phyloP scores from a whole-genome alignment of 2,113 vertebrate genomes.

The Gallinago media region DNA sequence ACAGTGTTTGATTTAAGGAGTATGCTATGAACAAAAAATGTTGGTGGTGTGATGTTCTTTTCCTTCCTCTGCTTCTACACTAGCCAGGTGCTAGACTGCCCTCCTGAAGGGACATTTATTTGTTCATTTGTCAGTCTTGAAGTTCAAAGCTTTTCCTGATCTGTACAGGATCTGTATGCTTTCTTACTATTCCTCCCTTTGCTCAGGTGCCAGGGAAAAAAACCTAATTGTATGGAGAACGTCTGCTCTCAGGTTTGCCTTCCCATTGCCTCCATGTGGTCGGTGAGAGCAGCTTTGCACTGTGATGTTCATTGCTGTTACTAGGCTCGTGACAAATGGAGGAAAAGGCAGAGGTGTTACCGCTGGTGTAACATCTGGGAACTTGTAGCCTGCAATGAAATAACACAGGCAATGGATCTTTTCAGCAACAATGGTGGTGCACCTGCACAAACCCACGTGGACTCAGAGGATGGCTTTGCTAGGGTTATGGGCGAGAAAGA shows the following conservation, averaged over 20 bases:
- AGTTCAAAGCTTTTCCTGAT: background rate
- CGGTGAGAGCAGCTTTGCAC: background rate
- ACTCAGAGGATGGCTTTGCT: background rate
- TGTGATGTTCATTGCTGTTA: background rate
- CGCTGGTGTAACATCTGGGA: background rate
- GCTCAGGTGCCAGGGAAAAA: background rate
- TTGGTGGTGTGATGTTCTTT: background rate
- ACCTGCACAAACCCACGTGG: background rate
- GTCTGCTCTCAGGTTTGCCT: background rate
- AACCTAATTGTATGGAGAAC: background rate
- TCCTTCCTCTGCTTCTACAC: background rate
- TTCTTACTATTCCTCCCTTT: background rate
- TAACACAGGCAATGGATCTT: accelerated
- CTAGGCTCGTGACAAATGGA: accelerated
- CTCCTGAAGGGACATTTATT: background rate
- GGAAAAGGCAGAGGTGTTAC: background rate
- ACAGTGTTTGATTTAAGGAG: background rate
- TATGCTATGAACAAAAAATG: background rate
- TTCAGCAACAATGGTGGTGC: background rate
- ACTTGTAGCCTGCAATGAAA: background rate
- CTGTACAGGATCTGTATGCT: background rate
- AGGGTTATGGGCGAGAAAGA: background rate
- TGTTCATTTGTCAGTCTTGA: background rate
- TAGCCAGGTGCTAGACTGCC: background rate
- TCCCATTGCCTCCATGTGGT: background rate